Percentiles rank a stretch among this genome's conserved stretches.
phyloP scores from a whole-genome alignment of 2,113 vertebrate genomes.

The Acinonyx jubatus region DNA sequence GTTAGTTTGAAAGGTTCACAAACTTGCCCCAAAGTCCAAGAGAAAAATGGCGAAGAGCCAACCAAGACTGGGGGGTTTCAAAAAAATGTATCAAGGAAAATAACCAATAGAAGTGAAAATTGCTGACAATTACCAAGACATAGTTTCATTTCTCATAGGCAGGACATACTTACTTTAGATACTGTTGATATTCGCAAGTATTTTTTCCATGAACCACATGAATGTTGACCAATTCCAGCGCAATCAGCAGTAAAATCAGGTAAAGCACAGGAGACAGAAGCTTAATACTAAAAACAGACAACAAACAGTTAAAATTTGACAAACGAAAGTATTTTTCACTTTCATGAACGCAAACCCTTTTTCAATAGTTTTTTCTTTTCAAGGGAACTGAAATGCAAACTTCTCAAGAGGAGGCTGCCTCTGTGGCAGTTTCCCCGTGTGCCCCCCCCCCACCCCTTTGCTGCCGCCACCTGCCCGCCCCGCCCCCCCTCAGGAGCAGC shows the following conservation, averaged over 20 bases:
- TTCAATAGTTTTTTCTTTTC: no score
- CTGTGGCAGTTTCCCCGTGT: not conserved
- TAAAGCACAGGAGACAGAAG: conserved; percentile 78
- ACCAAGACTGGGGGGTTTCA: not conserved
- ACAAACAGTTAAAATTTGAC: not conserved
- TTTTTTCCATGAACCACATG: conserved; percentile 71
- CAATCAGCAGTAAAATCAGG: conserved; percentile 81
- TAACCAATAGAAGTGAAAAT: accelerated
- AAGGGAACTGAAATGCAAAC: not conserved
- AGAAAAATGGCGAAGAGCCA: not conserved
- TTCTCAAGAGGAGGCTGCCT: not conserved
- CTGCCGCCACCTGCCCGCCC: not conserved
- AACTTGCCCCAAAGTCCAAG: not conserved
- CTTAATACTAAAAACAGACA: conserved; percentile 73
- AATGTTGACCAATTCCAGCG: conserved; percentile 79
- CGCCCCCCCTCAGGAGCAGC: no score
- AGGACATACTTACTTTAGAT: conserved; percentile 84
- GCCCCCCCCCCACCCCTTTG: accelerated
- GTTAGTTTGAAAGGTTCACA: not conserved
- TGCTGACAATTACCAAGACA: accelerated
- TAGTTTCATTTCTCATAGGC: accelerated
- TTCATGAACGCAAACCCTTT: not conserved
- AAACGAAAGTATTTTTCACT: not conserved
- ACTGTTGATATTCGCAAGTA: conserved; percentile 78
- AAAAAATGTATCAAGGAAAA: not conserved